Evolutionary conservation across 2,888 invertebrate species (phyloP), one percentile per base, ranked within the genome.

Genomic region (Brenthis hecate): DNA sequence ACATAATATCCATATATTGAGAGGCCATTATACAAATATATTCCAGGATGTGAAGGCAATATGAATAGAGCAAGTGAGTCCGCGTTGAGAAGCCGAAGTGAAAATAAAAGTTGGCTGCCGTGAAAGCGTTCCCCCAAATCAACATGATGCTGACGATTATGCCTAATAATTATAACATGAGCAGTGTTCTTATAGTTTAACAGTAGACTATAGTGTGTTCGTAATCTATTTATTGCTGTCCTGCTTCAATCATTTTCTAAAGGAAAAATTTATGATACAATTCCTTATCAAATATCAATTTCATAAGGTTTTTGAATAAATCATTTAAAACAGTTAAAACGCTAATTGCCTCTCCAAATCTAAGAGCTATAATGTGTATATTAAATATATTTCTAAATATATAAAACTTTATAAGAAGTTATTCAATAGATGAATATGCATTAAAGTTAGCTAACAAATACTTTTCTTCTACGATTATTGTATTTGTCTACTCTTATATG

Each of bases 401-500:
- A 64, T 54, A 64, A 66, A 47, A 55, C 58, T 51, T 62, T 72
- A 54, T 60, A 53, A 56, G 28, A 58, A 60, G 23, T 68, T 66
- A 63, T 65, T 66, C 69, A 72, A 64, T 65, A 74, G 55, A 64
- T 71, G 69, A 68, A 62, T 71, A 69, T 65, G 72, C 58, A 69
- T 68, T 73, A 71, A 65, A 65, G 57, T 61, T 66, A 73, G 72
- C 74, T 76, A 74, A 77, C 85, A 86, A 73, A 62, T 74, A 70
- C 68, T 70, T 71, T 80, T 83, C 78, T 81, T 81, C 84, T 84
- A 75, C 90, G 77, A 72, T 76, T 73, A 76, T 80, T 85, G 76
- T 83, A 84, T 74, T 86, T 76, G 75, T 82, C 91, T 92, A 92
- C 89, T 82, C 81, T 86, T 83, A 85, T 85, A 86, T 85, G 80